Conservation (phyloP, 1,140 invertebrate genomes). For the Chironomus striatipennis region DNA sequence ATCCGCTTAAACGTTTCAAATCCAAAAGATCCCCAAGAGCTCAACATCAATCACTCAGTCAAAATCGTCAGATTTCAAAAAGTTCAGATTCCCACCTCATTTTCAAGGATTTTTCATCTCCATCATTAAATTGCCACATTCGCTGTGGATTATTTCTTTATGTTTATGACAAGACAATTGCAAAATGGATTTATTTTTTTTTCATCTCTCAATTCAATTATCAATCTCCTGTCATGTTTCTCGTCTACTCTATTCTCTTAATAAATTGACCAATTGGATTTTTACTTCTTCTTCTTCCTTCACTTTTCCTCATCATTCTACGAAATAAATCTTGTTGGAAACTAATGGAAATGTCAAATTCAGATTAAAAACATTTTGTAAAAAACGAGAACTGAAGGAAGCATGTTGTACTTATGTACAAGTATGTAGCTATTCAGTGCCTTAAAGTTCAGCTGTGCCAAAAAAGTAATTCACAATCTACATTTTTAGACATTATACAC, state of each 20-base stretch:
- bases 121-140: no score
- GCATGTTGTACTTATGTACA: background rate
- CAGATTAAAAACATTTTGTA: background rate
- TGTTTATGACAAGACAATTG: conserved; percentile 9
- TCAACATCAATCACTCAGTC: no score
- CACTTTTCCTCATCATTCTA: background rate
- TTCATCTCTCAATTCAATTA: background rate
- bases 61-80: no score
- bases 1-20: no score
- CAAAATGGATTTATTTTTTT: background rate
- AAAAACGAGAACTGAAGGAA: background rate
- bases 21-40: no score
- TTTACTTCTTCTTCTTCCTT: background rate
- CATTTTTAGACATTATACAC: background rate
- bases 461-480: background rate
- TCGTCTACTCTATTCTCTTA: no score
- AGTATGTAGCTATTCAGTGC: background rate
- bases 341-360: conserved; percentile 14
- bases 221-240: background rate
- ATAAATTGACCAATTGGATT: background rate
- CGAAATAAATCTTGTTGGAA: background rate
- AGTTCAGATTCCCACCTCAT: no score
- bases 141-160: background rate
- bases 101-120: no score
- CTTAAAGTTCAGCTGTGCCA: background rate